Base-by-base conservation (phyloP, 1,140 invertebrate genomes). In the Adelges cooleyi region DNA sequence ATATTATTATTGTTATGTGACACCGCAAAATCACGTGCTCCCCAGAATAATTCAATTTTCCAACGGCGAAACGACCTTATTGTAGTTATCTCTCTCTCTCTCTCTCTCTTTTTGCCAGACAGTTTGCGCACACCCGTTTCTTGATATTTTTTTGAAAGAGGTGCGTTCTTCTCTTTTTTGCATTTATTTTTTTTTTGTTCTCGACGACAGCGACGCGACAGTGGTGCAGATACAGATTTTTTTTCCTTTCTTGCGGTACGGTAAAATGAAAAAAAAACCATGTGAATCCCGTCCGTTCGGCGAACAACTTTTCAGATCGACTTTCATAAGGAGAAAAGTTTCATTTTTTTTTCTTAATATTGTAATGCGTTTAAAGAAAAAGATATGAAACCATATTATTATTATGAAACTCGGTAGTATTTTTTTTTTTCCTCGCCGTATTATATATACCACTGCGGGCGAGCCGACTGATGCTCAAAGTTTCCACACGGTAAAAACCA, bases 281-380 rank as follows among this genome's bases (percentile, higher is more conserved):
- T 44, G 42, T 44, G 54, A 40, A 59, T 25, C 27, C 54, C n/a
- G 2, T 6, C 23, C 17, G 23, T 27, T 3, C 38, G 3, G 9
- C 3, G 29, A 6, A 44, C 27, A 59, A 59, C 54, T 59, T 59
- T 59, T 29, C 25, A 38, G 38, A 46, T 59, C 23, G 40, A 44
- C 15, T 42, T 59, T 25, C 18, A 59, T 44, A n/a, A 11, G 13
- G n/a, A 25, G 40, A 1, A 59, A 59, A 59, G 42, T 44, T 59
- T 59, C 44, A n/a, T n/a, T n/a, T n/a, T n/a, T n/a, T n/a, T n/a
- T n/a, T n/a, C n/a, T n/a, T n/a, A n/a, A 59, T 59, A 59, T 29
- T 59, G 15, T 23, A 38, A 54, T 17, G 52, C 36, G 29, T 56
- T 17, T 23, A 44, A 13, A 42, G 23, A 17, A 53, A 53, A 53